These are phyloP conservation scores for Lynx canadensis DNA, from an alignment of 2,113 vertebrate genomes.

Conservation along the genomic window DNA sequence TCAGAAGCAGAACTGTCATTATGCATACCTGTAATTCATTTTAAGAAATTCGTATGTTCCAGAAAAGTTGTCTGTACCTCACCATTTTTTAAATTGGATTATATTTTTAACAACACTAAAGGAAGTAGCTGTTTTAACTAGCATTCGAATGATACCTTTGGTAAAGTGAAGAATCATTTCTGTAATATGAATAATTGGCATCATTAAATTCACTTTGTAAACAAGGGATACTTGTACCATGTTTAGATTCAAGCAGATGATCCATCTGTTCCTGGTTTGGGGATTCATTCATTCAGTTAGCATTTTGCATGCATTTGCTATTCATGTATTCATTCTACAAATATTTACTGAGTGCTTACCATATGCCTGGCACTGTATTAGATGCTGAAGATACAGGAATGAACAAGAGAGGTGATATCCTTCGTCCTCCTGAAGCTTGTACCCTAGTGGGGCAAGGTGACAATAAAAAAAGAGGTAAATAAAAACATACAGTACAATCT, in stretches of 20 bases:
- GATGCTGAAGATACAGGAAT: constrained; percentile 17
- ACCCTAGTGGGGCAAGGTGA: not conserved
- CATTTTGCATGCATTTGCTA: constrained; percentile 58
- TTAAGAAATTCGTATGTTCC: not conserved
- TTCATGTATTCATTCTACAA: constrained; percentile 69
- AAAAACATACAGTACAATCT: not conserved
- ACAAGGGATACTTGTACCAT: constrained; percentile 41
- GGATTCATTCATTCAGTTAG: constrained; percentile 54
- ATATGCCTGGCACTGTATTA: constrained; percentile 54
- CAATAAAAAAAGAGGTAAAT: constrained; percentile 32
- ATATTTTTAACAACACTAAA: constrained; percentile 48
- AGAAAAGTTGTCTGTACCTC: not conserved
- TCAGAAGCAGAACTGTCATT: not conserved
- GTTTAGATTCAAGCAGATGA: constrained; percentile 58
- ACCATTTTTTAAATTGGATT: constrained; percentile 59
- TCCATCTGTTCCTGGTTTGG: constrained; percentile 52
- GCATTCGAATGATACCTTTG: constrained; percentile 39
- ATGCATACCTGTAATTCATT: constrained; percentile 31
- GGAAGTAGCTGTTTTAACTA: constrained; percentile 17
- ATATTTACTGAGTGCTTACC: constrained; percentile 71
- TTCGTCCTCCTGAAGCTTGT: not conserved
- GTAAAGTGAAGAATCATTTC: constrained; percentile 13
- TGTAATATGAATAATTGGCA: constrained; percentile 47
- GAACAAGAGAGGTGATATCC: not conserved
- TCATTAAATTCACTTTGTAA: constrained; percentile 59